Percentiles rank a stretch among this genome's conserved stretches.
These are phyloP conservation scores for Neolamprologus falcicula DNA, from an alignment of 2,113 vertebrate species.

Conservation along the genomic window DNA sequence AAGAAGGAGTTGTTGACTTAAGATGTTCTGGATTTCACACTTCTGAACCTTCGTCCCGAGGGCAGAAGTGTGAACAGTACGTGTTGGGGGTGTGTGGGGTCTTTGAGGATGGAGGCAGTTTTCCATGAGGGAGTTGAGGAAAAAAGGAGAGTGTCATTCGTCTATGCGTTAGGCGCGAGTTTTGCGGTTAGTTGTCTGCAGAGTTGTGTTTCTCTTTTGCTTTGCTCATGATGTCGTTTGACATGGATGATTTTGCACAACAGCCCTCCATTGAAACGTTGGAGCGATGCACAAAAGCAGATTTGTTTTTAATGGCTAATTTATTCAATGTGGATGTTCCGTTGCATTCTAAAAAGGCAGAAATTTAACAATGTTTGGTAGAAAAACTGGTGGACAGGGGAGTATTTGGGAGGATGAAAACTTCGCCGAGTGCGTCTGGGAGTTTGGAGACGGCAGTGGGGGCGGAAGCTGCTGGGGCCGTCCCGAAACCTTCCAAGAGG, in stretches of 20 bases:
- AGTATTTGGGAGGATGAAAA: rapidly evolving
- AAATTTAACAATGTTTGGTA: background rate
- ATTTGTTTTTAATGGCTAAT: background rate
- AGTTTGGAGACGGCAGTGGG: rapidly evolving
- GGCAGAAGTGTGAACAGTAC: background rate
- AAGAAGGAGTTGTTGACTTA: background rate
- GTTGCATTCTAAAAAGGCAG: background rate
- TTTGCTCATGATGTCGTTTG: background rate
- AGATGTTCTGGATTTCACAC: background rate
- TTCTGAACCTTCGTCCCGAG: background rate
- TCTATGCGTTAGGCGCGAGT: background rate
- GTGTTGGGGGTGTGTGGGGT: background rate
- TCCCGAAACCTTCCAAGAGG: background rate
- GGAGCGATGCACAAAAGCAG: background rate
- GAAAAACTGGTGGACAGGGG: background rate
- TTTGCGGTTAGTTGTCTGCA: background rate
- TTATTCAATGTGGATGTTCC: background rate
- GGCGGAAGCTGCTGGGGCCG: background rate
- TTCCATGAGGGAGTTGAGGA: background rate
- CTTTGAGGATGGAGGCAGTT: background rate
- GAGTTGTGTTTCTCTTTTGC: background rate
- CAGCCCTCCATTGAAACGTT: background rate
- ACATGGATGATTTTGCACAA: background rate
- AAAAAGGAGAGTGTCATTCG: background rate
- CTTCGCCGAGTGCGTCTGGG: background rate